Conservation (phyloP, 2,888 invertebrate genomes). For the Oxytorus armatus region DNA sequence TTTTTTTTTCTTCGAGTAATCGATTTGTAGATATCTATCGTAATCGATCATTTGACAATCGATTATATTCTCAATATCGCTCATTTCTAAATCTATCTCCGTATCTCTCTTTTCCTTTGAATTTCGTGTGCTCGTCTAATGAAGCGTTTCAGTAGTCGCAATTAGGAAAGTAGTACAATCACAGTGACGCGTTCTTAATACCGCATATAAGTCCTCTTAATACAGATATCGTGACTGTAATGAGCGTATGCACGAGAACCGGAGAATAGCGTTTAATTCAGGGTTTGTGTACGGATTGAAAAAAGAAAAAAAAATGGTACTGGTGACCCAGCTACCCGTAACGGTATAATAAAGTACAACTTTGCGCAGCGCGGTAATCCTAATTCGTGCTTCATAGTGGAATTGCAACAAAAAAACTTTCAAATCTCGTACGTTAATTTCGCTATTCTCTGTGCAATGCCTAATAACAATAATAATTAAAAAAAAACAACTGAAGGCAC, state of each 20-base stretch:
- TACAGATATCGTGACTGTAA: constrained; percentile 47
- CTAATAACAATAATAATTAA: no score
- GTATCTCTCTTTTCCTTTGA: neutral
- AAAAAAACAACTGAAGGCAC: no score
- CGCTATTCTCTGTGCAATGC: neutral
- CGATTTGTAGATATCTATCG: no score
- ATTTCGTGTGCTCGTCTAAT: constrained; percentile 32
- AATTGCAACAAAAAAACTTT: constrained; percentile 23
- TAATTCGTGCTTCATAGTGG: constrained; percentile 35
- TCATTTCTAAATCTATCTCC: neutral
- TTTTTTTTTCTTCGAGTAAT: no score
- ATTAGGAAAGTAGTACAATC: constrained; percentile 62
- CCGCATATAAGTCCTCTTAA: constrained; percentile 8
- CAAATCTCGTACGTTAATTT: constrained; percentile 13
- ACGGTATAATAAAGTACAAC: constrained; percentile 17
- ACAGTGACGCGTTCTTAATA: constrained; percentile 49
- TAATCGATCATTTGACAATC: no score
- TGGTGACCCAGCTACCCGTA: constrained; percentile 52
- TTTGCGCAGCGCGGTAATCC: constrained; percentile 6
- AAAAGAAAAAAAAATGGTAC: constrained; percentile 30
- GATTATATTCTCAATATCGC: no score
- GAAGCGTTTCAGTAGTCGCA: constrained; percentile 48
- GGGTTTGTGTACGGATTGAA: constrained; percentile 23
- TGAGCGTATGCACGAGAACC: constrained; percentile 41
- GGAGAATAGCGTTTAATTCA: constrained; percentile 40